Base-by-base conservation (phyloP, 35 echinoderm and acorn worm genomes). In the Heliocidaris tuberculata region DNA sequence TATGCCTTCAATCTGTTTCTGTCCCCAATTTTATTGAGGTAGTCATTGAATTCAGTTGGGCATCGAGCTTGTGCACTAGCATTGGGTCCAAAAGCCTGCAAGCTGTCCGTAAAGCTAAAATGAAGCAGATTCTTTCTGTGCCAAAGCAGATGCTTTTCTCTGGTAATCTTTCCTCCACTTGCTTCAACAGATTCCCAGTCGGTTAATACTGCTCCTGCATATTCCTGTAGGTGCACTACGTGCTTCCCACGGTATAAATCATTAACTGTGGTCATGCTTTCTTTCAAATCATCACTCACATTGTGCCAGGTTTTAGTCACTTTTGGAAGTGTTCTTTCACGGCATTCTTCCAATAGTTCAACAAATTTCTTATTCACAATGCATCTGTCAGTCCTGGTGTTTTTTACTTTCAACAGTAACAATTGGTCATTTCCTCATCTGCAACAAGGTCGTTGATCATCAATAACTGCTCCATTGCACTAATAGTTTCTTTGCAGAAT, bases 171-270 rank as follows among this genome's bases (percentile, higher is more conserved):
- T 9, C 90, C 90, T 9, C 78, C 85, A 49, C 17, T 60, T 35
- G 92, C 78, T 47, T 97, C 94, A 70, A 97, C 95, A 11, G 59
- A 17, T 59, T 97, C 97, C 97, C 97, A 97, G 65, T 96, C 95
- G 13, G 19, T 49, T 24, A 97, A 78, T 27, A 94, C 97, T 90
- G 97, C 95, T 35, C 94, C 90, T 54, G 97, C 97, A 97, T 97
- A 97, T 29, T 97, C 95, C 54, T 97, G 95, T 19, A 96, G 78
- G 94, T 97, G 94, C 4, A 97, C 71, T 8, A 97, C 13, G 49
- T 97, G 96, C 48, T 95, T 97, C 6, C 96, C 95, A 59, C 97
- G 96, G 92, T 96, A 97, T 9, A 97, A 92, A 90, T 97, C 90
- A 61, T 97, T 96, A 9, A 94, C 52, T 70, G 96, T 54, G 35